Conservation (phyloP, 2,113 vertebrate species). For the human (Homo sapiens) region GRCh38 chr5:118380501-118381000, state of each 20-base stretch:
- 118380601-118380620: neutral
- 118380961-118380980: neutral
- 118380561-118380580: neutral
- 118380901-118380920: neutral
- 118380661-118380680: neutral
- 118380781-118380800: neutral
- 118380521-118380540: neutral
- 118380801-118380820: neutral
- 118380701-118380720: neutral
- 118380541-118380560: neutral
- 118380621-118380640: constrained; percentile 5
- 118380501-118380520: neutral
- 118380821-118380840: neutral
- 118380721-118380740: neutral
- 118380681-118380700: neutral
- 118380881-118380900: neutral
- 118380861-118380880: neutral
- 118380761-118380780: neutral
- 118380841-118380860: no score
- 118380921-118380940: neutral
- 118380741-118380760: neutral
- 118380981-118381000: neutral
- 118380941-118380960: neutral
- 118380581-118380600: neutral
- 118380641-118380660: neutral